phyloP scores from a whole-genome alignment of 1,140 invertebrate genomes.

The Drosophila baimaii region DNA sequence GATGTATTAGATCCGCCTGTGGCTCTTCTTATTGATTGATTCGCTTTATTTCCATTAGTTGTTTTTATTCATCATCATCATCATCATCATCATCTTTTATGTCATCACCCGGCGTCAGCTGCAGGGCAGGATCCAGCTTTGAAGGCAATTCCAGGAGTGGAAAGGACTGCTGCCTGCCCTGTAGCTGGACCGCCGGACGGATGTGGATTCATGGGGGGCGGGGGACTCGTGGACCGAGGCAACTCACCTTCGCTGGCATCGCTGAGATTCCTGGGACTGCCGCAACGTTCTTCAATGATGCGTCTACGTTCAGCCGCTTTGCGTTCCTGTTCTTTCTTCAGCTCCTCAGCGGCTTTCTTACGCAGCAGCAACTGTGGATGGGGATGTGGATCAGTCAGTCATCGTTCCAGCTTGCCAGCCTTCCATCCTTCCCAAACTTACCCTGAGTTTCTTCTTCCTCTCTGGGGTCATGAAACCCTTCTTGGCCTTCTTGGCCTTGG shows the following conservation, averaged over 20 bases:
- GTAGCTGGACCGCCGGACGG: not conserved
- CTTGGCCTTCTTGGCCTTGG: constrained; percentile 97
- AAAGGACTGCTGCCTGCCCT: not conserved
- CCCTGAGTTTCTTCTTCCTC: constrained; percentile 99
- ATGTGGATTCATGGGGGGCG: not conserved
- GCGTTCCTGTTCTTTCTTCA: constrained; percentile 99
- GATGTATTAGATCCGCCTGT: not conserved
- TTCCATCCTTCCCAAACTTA: constrained; percentile 86
- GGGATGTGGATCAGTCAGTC: not conserved
- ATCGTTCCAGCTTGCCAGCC: too few relatives aligned
- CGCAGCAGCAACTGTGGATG: constrained; percentile 95
- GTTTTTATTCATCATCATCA: constrained; percentile 6
- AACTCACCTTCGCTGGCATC: constrained; percentile 95
- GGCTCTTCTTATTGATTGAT: constrained; percentile 36
- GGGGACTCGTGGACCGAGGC: constrained; percentile 48
- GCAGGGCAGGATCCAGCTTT: not conserved
- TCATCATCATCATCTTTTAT: constrained; percentile 17
- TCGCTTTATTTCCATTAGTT: constrained; percentile 26
- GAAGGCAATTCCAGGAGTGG: not conserved
- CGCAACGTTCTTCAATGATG: constrained; percentile 97
- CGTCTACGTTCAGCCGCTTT: constrained; percentile 98
- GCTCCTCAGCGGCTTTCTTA: constrained; percentile 99
- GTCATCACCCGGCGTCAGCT: constrained; percentile 1
- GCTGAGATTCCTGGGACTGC: constrained; percentile 94
- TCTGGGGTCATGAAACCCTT: constrained; percentile 99